phyloP scores from a whole-genome alignment of 2,113 vertebrate species.

The Thunnus thynnus region DNA sequence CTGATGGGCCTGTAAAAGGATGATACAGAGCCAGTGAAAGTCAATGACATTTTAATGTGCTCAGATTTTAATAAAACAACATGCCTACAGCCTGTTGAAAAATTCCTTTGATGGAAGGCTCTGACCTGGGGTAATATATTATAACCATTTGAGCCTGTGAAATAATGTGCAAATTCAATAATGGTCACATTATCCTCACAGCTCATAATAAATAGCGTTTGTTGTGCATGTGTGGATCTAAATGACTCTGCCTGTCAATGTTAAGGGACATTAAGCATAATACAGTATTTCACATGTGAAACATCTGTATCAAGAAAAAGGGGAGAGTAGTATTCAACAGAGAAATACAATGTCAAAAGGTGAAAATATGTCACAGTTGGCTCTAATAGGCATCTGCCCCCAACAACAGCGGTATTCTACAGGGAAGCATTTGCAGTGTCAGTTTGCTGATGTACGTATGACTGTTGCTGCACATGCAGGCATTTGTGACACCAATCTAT shows the following conservation, averaged over 20 bases:
- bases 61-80: constrained; percentile 38
- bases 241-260: background rate
- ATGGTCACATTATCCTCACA: background rate
- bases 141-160: constrained; percentile 19
- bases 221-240: background rate
- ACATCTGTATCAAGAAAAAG: too few relatives aligned
- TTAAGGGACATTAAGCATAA: background rate
- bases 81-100: constrained; percentile 4
- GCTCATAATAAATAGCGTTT: background rate
- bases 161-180: constrained; percentile 18
- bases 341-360: background rate
- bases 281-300: background rate
- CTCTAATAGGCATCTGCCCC: background rate
- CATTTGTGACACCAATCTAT: background rate
- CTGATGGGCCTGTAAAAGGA: constrained; percentile 15
- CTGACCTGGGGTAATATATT: background rate
- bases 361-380: background rate
- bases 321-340: background rate
- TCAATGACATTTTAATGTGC: constrained; percentile 31
- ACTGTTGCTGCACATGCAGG: background rate
- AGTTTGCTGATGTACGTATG: background rate
- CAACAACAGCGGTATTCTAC: background rate
- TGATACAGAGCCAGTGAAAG: constrained; percentile 25
- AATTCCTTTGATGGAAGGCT: constrained; percentile 17
- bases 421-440: background rate